Evolutionary conservation across 2,797 vertebrate species (phyloP).

Genomic region (Euphonia xanthogaster): DNA sequence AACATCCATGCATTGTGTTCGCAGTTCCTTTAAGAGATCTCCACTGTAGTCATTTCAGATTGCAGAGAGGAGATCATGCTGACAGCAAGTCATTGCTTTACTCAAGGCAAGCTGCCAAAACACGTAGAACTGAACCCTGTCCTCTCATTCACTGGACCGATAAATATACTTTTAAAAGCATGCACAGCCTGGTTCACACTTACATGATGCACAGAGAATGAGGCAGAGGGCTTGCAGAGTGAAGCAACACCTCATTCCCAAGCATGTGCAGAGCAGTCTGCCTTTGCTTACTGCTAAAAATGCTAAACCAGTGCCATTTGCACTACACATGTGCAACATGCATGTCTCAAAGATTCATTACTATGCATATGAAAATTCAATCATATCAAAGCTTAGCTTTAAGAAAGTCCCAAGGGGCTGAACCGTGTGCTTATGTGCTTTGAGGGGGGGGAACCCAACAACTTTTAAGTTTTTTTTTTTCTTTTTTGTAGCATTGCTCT

Average conservation of each 20-base stretch:
- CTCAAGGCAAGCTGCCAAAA: conserved; percentile 11
- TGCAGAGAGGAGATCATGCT: background rate
- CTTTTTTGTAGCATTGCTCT: background rate
- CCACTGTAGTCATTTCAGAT: background rate
- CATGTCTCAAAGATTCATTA: conserved; percentile 52
- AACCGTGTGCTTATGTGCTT: background rate
- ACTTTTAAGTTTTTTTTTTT: background rate
- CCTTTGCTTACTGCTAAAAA: conserved; percentile 17
- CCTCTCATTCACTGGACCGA: conserved; percentile 7
- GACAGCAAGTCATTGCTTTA: background rate
- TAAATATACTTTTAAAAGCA: conserved; percentile 38
- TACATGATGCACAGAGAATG: conserved; percentile 60
- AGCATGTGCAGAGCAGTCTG: conserved; percentile 52
- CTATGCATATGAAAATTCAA: conserved; percentile 42
- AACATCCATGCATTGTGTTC: background rate
- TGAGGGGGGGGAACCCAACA: background rate
- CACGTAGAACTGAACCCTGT: background rate
- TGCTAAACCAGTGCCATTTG: conserved; percentile 16
- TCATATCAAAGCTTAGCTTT: conserved; percentile 53
- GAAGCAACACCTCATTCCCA: conserved; percentile 52
- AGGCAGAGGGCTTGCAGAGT: conserved; percentile 7
- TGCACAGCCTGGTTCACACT: conserved; percentile 55
- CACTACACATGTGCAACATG: conserved; percentile 25
- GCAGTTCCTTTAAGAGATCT: background rate
- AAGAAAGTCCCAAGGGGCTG: conserved; percentile 9